Percentiles rank a stretch among this genome's conserved stretches.
Conservation (phyloP, 2,888 invertebrate species). For the Ochlodes sylvanus region DNA sequence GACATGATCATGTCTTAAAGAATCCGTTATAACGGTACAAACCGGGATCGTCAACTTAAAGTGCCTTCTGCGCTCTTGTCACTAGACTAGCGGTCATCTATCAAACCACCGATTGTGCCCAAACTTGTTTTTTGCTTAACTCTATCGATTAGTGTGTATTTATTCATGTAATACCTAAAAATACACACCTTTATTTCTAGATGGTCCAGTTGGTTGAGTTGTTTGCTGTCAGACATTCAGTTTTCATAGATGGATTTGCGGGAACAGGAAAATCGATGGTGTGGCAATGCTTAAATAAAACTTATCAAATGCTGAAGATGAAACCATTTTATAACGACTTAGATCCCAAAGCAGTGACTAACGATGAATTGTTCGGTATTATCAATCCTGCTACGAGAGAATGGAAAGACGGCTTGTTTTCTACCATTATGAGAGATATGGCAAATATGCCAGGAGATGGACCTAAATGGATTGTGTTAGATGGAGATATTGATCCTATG, state of each 20-base stretch:
- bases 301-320: conserved; percentile 95
- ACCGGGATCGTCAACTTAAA: too few species aligned
- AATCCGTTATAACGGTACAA: too few species aligned
- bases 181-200: conserved; percentile 74
- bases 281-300: conserved; percentile 96
- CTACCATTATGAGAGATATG: conserved; percentile 98
- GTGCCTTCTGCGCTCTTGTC: too few species aligned
- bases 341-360: conserved; percentile 98
- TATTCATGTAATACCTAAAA: too few species aligned
- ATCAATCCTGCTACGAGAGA: conserved; percentile 98
- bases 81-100: too few species aligned
- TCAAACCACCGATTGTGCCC: too few species aligned
- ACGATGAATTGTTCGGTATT: conserved; percentile 98
- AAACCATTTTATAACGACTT: conserved; percentile 96
- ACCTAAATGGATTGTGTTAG: conserved; percentile 98
- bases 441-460: conserved; percentile 95
- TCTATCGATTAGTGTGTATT: too few species aligned
- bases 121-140: too few species aligned
- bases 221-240: conserved; percentile 97
- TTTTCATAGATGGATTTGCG: conserved; percentile 96
- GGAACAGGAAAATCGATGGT: conserved; percentile 98
- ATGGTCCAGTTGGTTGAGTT: conserved; percentile 96
- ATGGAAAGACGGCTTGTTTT: conserved; percentile 98
- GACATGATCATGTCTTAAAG: too few species aligned
- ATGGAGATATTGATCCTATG: conserved; percentile 99